These are phyloP conservation scores for Hoplostethus mediterraneus DNA, from an alignment of 2,797 vertebrate genomes.

Conservation along the genomic window DNA sequence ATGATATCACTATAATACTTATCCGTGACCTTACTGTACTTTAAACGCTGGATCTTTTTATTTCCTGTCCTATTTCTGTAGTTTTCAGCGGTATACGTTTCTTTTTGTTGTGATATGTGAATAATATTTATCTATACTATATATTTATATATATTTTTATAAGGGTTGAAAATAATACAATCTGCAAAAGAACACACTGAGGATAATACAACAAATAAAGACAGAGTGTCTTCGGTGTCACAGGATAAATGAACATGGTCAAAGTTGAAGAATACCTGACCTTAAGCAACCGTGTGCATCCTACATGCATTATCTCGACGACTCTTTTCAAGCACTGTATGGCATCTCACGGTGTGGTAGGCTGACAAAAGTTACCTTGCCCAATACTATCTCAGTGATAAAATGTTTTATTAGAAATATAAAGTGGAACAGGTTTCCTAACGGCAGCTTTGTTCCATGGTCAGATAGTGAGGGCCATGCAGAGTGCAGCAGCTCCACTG, in stretches of 20 bases:
- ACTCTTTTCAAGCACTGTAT: neutral
- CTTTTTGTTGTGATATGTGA: too few species aligned
- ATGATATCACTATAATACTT: too few species aligned
- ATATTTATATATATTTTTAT: too few species aligned
- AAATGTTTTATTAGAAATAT: conserved; percentile 18
- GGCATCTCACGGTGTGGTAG: neutral
- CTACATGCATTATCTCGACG: conserved; percentile 21
- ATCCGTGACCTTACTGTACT: too few species aligned
- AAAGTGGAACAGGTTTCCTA: neutral
- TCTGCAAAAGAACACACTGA: too few species aligned
- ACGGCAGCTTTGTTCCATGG: neutral
- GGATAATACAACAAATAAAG: too few species aligned
- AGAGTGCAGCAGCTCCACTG: conserved; percentile 20
- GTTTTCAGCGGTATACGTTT: too few species aligned
- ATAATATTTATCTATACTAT: too few species aligned
- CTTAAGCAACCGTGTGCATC: conserved; percentile 9
- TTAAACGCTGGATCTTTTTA: too few species aligned
- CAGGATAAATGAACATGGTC: neutral
- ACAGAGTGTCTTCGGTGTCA: neutral
- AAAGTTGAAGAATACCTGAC: conserved; percentile 43
- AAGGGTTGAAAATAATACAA: too few species aligned
- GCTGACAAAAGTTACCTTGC: conserved; percentile 15
- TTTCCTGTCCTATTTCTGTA: too few species aligned
- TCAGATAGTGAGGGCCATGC: conserved; percentile 38
- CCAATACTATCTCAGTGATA: conserved; percentile 20